Evolutionary conservation across 2,113 vertebrate genomes (phyloP), one percentile per base, ranked within the genome.

Genomic region (Entomyzon cyanotis): DNA sequence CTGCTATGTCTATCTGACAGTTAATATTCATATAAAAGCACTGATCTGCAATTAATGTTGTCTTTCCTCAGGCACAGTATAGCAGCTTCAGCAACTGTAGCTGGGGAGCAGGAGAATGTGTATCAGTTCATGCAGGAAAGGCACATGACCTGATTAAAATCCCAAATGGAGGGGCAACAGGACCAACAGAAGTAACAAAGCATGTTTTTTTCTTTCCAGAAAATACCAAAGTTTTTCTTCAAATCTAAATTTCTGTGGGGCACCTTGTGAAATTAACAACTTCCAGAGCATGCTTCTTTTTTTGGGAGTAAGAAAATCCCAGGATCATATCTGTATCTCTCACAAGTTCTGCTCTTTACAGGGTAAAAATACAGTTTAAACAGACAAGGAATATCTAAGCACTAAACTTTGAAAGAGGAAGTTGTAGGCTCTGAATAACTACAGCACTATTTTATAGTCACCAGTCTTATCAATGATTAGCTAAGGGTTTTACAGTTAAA

Each of bases 381-480:
- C 25, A 74, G 31, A 22, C 44, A 46, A 73, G 18, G 52, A 65
- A 49, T 30, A 49, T 47, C 39, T 19, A 55, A 86, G 23, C 21
- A 70, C 55, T 74, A 58, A 84, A 67, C 11, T 69, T 65, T 39
- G 42, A 59, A 88, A 86, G 37, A 90, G 55, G 68, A 88, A 89
- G 41, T 33, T 88, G 70, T 62, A 58, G 63, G 23, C 33, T 75
- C n/a, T 52, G 28, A 90, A 47, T 60, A 90, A 85, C 42, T 62
- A 10, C 52, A 80, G 19, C 11, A 50, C 24, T 76, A 39, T 78
- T 90, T 87, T 60, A 63, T 5, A 92, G 39, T 60, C 83, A 77
- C 9, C 35, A 25, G 27, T 64, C 79, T 78, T 78, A 44, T 89
- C 68, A 93, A 92, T 39, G 47, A 90, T 93, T 97, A 93, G 39